Conservation (phyloP, 2,113 vertebrate species). For the Mustelus asterias region DNA sequence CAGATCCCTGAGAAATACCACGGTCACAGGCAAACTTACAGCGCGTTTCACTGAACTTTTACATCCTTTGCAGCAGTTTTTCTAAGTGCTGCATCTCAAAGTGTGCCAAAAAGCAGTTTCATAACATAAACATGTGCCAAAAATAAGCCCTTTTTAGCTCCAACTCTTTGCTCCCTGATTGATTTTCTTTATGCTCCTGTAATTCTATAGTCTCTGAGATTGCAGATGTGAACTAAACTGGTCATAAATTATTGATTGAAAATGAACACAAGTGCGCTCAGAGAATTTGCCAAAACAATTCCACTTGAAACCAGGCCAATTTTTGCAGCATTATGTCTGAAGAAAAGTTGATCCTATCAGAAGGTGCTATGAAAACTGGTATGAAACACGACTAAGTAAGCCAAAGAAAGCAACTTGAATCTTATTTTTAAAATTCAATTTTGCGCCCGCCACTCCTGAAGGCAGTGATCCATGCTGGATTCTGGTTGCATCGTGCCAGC, state of each 20-base stretch:
- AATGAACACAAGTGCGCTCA: slow-evolving; percentile 15
- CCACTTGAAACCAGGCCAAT: slow-evolving; percentile 7
- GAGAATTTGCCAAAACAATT: slow-evolving; percentile 10
- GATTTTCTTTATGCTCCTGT: slow-evolving; percentile 39
- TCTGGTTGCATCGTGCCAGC: background rate
- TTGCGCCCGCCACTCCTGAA: background rate
- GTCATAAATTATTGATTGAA: slow-evolving; percentile 28
- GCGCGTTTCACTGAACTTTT: slow-evolving; percentile 39
- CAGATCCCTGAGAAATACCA: rapidly evolving
- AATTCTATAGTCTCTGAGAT: slow-evolving; percentile 40
- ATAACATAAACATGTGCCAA: slow-evolving; percentile 18
- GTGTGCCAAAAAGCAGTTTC: slow-evolving; percentile 39
- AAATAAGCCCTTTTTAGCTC: slow-evolving; percentile 34
- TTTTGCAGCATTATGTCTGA: slow-evolving; percentile 7
- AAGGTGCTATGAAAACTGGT: background rate
- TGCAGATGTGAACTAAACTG: background rate
- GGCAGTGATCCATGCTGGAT: background rate
- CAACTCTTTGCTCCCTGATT: slow-evolving; percentile 40
- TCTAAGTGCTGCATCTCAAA: slow-evolving; percentile 37
- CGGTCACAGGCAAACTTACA: background rate
- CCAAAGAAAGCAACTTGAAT: background rate
- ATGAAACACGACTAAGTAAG: background rate
- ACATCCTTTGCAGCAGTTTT: slow-evolving; percentile 28
- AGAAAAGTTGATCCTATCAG: background rate
- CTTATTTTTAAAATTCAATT: background rate